These are phyloP conservation scores for Cephonodes hylas DNA, from an alignment of 2,888 invertebrate genomes.

Conservation along the genomic window DNA sequence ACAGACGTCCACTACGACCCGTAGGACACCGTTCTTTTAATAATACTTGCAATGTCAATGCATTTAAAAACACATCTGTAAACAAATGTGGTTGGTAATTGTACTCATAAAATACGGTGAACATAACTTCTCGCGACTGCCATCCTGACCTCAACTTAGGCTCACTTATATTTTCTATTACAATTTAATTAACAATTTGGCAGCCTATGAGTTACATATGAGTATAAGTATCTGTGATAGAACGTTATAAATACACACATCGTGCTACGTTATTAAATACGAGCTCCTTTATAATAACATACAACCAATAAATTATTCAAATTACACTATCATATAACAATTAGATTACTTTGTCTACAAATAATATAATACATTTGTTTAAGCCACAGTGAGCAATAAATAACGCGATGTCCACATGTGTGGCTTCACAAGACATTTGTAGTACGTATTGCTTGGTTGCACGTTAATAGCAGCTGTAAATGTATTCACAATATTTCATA, in stretches of 20 bases:
- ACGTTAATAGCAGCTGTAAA: not conserved
- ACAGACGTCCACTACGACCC: too few species aligned
- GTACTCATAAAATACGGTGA: too few species aligned
- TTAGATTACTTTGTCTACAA: slow-evolving; percentile 1
- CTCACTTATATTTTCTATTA: not conserved
- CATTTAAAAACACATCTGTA: too few species aligned
- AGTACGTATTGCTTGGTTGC: not conserved
- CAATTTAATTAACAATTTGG: not conserved
- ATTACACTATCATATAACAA: not conserved
- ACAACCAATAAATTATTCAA: not conserved
- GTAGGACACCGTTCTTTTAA: too few species aligned
- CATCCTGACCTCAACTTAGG: not conserved
- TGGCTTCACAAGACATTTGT: not conserved
- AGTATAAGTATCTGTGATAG: not conserved
- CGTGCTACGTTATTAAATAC: not conserved
- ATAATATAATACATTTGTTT: not conserved
- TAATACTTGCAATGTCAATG: too few species aligned
- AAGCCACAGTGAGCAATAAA: not conserved
- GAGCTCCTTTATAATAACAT: not conserved
- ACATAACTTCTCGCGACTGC: not conserved
- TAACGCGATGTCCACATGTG: not conserved
- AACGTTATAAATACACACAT: not conserved
- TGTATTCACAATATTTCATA: slow-evolving; percentile 7
- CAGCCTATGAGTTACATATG: not conserved
- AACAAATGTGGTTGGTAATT: too few species aligned